Percentiles rank a stretch among this genome's conserved stretches.
Evolutionary conservation across 2,113 vertebrate genomes (phyloP).

Genomic region (Oryzias melastigma): DNA sequence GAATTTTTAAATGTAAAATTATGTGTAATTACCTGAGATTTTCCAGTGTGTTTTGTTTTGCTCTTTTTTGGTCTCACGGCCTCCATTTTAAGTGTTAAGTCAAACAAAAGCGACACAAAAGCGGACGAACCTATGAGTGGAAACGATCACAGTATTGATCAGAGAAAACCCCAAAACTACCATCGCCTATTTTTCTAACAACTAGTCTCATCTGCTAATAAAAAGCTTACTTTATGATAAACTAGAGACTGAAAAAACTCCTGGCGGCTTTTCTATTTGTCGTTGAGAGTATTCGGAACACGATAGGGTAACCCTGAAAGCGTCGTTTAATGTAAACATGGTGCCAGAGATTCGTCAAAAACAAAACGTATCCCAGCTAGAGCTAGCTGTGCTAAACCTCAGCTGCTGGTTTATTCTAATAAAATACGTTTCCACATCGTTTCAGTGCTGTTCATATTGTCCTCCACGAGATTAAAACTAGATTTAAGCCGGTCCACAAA

Average conservation of each 20-base stretch:
- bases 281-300: background rate
- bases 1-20: background rate
- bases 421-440: background rate
- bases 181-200: slow-evolving; percentile 8
- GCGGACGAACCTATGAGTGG: slow-evolving; percentile 2
- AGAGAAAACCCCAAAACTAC: background rate
- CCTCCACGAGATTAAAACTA: slow-evolving; percentile 4
- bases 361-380: slow-evolving; percentile 14
- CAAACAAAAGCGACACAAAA: slow-evolving; percentile 22
- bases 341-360: slow-evolving; percentile 12
- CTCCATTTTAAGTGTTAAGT: slow-evolving; percentile 70
- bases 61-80: slow-evolving; percentile 78
- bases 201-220: slow-evolving; percentile 16
- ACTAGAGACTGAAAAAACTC: slow-evolving; percentile 45
- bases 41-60: slow-evolving; percentile 67
- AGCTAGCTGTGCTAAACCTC: slow-evolving; percentile 41
- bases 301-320: background rate
- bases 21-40: slow-evolving; percentile 66
- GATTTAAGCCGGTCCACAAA: background rate
- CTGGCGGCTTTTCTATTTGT: background rate
- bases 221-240: slow-evolving; percentile 10
- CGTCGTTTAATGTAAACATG: background rate
- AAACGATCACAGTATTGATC: slow-evolving; percentile 17
- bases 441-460: background rate
- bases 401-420: slow-evolving; percentile 1